These are phyloP conservation scores for Orientallactaga bullata DNA, from an alignment of 2,113 vertebrate species.

Conservation along the genomic window DNA sequence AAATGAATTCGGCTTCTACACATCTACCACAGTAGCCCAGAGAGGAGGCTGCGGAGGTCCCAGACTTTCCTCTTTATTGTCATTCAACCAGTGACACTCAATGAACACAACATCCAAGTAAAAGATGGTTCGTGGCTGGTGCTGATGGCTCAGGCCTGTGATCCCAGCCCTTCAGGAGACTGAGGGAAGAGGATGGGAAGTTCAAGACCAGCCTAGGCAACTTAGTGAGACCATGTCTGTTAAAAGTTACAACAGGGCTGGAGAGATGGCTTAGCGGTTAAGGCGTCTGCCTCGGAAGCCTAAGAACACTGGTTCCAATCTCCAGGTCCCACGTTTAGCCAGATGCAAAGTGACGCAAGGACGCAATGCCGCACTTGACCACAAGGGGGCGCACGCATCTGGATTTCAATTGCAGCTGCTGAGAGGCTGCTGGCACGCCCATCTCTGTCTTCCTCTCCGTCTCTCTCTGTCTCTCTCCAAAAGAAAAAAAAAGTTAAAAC, in stretches of 20 bases:
- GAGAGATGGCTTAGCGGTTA: too few species aligned
- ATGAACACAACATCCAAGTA: not conserved
- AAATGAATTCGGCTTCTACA: not conserved
- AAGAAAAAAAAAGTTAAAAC: not conserved
- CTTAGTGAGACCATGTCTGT: not conserved
- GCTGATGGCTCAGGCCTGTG: not conserved
- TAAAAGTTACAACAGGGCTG: not conserved
- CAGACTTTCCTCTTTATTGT: not conserved
- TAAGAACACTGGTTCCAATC: too few species aligned
- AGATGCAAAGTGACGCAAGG: too few species aligned
- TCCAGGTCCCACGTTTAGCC: too few species aligned
- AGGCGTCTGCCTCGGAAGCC: too few species aligned
- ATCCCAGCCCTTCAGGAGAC: not conserved
- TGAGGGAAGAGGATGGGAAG: not conserved
- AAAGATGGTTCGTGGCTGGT: not conserved
- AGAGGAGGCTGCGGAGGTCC: not conserved
- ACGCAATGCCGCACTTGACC: too few species aligned
- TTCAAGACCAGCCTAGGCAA: not conserved
- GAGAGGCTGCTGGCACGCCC: too few species aligned
- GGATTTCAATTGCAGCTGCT: too few species aligned
- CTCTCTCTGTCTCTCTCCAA: too few species aligned
- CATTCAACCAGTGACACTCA: not conserved
- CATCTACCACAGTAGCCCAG: not conserved
- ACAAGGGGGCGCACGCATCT: too few species aligned
- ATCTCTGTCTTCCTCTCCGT: too few species aligned